Conservation (phyloP, 2,888 invertebrate species). For the Ormyrus pomaceus region DNA sequence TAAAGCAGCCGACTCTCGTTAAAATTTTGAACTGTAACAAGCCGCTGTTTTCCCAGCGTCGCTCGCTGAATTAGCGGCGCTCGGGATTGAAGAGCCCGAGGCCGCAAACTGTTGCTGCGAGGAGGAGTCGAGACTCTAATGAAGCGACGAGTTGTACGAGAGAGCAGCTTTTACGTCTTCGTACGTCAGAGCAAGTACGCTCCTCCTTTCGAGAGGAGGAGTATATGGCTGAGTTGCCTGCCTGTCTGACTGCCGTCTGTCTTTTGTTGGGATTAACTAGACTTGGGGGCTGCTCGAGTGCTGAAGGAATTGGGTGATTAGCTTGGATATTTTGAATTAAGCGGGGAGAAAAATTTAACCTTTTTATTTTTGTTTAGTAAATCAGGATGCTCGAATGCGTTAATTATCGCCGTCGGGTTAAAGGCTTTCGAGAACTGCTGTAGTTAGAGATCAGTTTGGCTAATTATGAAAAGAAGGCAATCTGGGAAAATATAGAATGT, state of each 20-base stretch:
- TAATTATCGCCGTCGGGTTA: no score
- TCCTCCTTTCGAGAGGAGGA: no score
- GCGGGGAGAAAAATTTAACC: no score
- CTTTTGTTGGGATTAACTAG: background rate
- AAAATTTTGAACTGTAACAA: slow-evolving; percentile 39
- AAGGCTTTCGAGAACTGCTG: no score
- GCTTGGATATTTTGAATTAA: no score
- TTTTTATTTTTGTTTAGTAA: no score
- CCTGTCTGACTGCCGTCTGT: background rate
- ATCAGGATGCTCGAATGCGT: no score
- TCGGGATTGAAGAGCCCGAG: slow-evolving; percentile 57
- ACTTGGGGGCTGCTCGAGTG: background rate
- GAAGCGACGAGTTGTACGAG: slow-evolving; percentile 62
- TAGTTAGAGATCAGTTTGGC: no score
- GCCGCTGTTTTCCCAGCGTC: slow-evolving; percentile 30
- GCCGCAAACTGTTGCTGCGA: slow-evolving; percentile 72
- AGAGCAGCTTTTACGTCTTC: slow-evolving; percentile 43
- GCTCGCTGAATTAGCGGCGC: slow-evolving; percentile 11
- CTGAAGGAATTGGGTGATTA: no score
- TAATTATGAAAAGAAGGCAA: no score
- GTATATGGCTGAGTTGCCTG: no score
- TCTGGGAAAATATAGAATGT: no score
- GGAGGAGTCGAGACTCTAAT: slow-evolving; percentile 62
- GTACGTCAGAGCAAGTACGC: slow-evolving; percentile 7
- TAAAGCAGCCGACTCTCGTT: slow-evolving; percentile 32